Evolutionary conservation across 2,888 invertebrate genomes (phyloP), one percentile per base, ranked within the genome.

Genomic region (Strigamia maritima): DNA sequence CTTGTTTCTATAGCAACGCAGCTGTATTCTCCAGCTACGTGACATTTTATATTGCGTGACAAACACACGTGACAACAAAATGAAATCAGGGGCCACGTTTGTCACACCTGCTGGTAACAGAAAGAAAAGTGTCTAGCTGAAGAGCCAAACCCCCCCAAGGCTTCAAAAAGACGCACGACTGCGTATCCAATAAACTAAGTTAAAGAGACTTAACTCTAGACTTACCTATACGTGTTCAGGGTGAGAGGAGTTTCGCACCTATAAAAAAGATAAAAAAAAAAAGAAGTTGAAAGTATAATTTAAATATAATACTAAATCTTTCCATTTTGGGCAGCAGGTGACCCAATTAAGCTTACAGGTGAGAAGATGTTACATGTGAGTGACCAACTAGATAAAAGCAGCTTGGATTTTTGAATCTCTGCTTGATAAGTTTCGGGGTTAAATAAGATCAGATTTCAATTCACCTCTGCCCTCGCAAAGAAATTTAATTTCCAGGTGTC

Each of bases 161-260:
- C 19, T n/a, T n/a, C 6, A 16, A 26, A 65, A 16, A 14, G 28
- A 24, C 24, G 49, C 49, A 65, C 24, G 65, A 16, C 28, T 65
- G 24, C 28, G 24, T 65, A 26, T 26, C 65, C 65, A 65, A 65
- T 65, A 65, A 26, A 65, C 49, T 49, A 65, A 65, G 65, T 65
- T 65, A 26, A 16, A 60, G 24, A 65, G 28, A 49, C 49, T n/a
- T 6, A 49, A n/a, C 16, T 3, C 49, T 49, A 19, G 19, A 24
- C 80, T 75, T 80, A 80, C 80, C 80, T 80, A 78, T 80, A 80
- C 7, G 78, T 77, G 75, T 78, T 80, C 31, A 78, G 74, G 75
- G 80, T 78, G 75, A 80, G 60, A 35, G 80, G 80, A 49, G 40
- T 38, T 40, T 80, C 80, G 54, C 80, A 80, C 80, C 80, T 80